Conservation (phyloP, 2,797 vertebrate species). For the Trachurus trachurus region DNA sequence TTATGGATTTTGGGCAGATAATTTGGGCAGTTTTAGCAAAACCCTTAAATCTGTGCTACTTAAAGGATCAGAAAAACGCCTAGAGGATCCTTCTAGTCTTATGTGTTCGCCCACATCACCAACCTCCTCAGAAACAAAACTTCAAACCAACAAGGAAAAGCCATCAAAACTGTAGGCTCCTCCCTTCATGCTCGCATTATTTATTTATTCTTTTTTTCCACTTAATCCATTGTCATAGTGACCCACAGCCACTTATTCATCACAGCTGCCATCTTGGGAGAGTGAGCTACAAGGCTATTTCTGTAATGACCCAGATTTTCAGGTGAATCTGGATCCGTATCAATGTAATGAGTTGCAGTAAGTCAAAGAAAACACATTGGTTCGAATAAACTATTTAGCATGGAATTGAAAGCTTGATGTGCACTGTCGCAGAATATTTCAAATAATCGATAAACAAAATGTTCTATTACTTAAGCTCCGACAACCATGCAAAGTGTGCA, state of each 20-base stretch:
- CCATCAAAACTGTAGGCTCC: conserved; percentile 28
- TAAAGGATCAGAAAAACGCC: conserved; percentile 79
- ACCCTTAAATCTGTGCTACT: conserved; percentile 77
- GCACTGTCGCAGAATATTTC: conserved; percentile 9
- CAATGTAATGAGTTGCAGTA: conserved; percentile 68
- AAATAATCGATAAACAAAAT: conserved; percentile 32
- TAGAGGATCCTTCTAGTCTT: conserved; percentile 56
- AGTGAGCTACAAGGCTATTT: conserved; percentile 79
- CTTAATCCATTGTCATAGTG: conserved; percentile 77
- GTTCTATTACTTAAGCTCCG: conserved; percentile 27
- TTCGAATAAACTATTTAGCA: conserved; percentile 49
- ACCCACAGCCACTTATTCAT: conserved; percentile 83
- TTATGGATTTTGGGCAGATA: conserved; percentile 67
- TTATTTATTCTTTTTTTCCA: conserved; percentile 1
- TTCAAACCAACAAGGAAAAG: conserved; percentile 26
- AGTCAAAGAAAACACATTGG: conserved; percentile 57
- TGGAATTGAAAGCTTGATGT: conserved; percentile 26
- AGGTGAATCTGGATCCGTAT: conserved; percentile 79
- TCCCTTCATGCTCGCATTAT: conserved; percentile 29
- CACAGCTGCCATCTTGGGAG: conserved; percentile 77
- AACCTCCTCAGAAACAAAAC: conserved; percentile 52
- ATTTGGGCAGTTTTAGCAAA: conserved; percentile 70
- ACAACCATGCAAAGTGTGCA: conserved; percentile 12
- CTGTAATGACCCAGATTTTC: conserved; percentile 83
- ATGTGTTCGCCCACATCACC: conserved; percentile 65